These are phyloP conservation scores for Takifugu rubripes DNA, from an alignment of 2,797 vertebrate genomes.

Conservation along the genomic window DNA sequence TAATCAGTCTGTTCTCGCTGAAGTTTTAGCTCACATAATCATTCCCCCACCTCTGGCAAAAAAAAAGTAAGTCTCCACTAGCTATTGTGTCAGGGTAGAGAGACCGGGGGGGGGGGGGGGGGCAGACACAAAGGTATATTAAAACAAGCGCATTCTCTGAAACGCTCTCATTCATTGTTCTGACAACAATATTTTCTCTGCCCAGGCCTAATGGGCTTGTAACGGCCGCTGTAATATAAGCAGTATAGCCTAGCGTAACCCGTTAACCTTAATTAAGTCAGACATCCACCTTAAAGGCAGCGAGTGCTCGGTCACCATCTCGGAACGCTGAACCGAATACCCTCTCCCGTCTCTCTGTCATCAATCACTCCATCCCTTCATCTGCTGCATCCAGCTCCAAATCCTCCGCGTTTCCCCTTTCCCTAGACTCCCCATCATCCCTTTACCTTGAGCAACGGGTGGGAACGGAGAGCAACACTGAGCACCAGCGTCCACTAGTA, in stretches of 20 bases:
- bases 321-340: constrained; percentile 39
- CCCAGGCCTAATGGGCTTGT: constrained; percentile 71
- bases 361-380: constrained; percentile 56
- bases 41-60: constrained; percentile 42
- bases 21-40: constrained; percentile 60
- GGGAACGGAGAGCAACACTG: constrained; percentile 24
- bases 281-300: constrained; percentile 67
- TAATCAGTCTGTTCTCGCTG: constrained; percentile 59
- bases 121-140: constrained; percentile 32
- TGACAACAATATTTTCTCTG: constrained; percentile 73
- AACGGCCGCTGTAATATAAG: constrained; percentile 75
- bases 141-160: constrained; percentile 43
- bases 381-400: constrained; percentile 41
- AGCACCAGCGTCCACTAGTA: constrained; percentile 52
- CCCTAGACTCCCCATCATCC: constrained; percentile 37
- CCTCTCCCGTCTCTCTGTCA: constrained; percentile 40
- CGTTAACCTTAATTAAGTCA: constrained; percentile 79
- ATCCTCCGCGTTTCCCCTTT: constrained; percentile 51
- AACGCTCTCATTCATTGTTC: constrained; percentile 65
- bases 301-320: constrained; percentile 49
- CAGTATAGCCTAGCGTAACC: constrained; percentile 67
- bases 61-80: constrained; percentile 31
- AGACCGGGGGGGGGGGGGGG: constrained; percentile 12
- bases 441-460: constrained; percentile 59
- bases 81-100: constrained; percentile 26